Evolutionary conservation across 1,140 invertebrate species (phyloP).

Genomic region (Battus philenor): DNA sequence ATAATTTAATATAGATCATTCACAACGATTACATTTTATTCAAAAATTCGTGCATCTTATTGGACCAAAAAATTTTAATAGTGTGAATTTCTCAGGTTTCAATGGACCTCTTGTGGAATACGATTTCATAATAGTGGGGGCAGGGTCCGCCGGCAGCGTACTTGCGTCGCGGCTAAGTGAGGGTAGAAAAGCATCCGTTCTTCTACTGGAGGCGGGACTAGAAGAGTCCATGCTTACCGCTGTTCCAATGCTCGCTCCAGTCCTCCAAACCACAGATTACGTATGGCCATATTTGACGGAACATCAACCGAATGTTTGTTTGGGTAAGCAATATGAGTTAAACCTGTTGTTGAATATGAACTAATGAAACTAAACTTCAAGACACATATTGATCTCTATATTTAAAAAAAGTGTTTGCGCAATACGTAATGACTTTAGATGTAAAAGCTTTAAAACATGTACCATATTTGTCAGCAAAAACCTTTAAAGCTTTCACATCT

Average conservation of each 20-base stretch:
- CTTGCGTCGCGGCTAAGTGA: constrained; percentile 80
- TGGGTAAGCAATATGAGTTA: no score
- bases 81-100: constrained; percentile 45
- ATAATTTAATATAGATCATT: no score
- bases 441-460: no score
- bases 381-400: no score
- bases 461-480: no score
- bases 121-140: constrained; percentile 83
- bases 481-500: no score
- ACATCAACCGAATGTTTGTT: constrained; percentile 66
- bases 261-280: constrained; percentile 81
- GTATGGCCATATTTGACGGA: constrained; percentile 89
- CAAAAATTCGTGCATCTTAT: constrained; percentile 13
- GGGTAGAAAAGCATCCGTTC: constrained; percentile 73
- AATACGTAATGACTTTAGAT: no score
- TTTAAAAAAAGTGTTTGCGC: no score
- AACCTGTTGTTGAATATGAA: no score
- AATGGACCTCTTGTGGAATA: constrained; percentile 65
- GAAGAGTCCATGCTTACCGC: constrained; percentile 81
- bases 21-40: no score
- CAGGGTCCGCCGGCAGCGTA: constrained; percentile 84
- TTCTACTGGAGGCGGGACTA: constrained; percentile 80
- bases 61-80: no score
- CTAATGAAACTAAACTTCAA: no score
- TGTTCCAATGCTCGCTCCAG: constrained; percentile 83